Percentiles rank a stretch among this genome's conserved stretches.
phyloP scores from a whole-genome alignment of 2,888 invertebrate genomes.

The Asteroscopus sphinx region DNA sequence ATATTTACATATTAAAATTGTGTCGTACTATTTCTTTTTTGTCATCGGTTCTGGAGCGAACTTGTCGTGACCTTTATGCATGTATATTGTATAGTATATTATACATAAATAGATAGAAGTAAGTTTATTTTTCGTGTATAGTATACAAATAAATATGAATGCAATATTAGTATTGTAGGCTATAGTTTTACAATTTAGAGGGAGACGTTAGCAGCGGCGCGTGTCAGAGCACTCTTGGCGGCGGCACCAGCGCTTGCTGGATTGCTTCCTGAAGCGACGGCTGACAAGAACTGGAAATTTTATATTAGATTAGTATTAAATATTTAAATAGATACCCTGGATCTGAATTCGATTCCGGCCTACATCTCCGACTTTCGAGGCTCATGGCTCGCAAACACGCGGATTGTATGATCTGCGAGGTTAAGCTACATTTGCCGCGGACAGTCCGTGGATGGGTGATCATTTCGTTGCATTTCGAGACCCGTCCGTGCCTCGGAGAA shows the following conservation, averaged over 20 bases:
- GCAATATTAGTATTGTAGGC: constrained; percentile 9
- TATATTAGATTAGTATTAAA: neutral
- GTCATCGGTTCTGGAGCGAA: constrained; percentile 1
- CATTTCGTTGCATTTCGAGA: too few relatives aligned
- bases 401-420: too few relatives aligned
- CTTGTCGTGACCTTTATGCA: neutral
- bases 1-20: constrained; percentile 71
- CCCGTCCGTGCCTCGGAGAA: too few relatives aligned
- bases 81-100: constrained; percentile 6
- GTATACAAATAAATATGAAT: constrained; percentile 33
- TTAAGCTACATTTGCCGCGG: too few relatives aligned
- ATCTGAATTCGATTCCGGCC: too few relatives aligned
- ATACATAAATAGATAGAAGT: constrained; percentile 38
- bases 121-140: constrained; percentile 39
- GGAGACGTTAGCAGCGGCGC: constrained; percentile 41
- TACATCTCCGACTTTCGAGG: too few relatives aligned
- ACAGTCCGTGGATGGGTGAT: too few relatives aligned
- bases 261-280: constrained; percentile 64
- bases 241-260: constrained; percentile 49
- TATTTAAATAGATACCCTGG: too few relatives aligned
- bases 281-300: constrained; percentile 68
- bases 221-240: constrained; percentile 63
- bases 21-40: constrained; percentile 10
- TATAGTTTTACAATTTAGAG: constrained; percentile 32
- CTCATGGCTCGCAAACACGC: too few relatives aligned